Evolutionary conservation across 2,797 vertebrate genomes (phyloP).

Genomic region (Poliocrania exsul): DNA sequence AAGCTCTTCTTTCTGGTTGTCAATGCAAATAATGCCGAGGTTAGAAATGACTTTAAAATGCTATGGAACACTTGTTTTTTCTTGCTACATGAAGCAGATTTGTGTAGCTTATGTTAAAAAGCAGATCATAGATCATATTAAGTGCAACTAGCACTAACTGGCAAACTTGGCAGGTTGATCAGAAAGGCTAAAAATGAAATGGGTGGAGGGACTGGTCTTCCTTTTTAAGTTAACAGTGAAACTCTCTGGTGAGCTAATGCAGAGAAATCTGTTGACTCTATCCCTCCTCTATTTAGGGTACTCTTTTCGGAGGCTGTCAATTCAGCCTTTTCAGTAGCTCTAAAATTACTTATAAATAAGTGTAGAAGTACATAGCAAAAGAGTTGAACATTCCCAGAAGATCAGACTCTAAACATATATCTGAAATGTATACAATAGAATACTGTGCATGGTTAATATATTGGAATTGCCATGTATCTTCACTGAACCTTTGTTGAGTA

Average conservation of each 20-base stretch:
- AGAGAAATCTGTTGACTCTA: background rate
- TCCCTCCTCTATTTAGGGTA: background rate
- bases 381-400: background rate
- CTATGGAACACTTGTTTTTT: background rate
- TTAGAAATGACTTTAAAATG: background rate
- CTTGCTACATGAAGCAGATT: background rate
- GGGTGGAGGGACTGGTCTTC: background rate
- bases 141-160: slow-evolving; percentile 17
- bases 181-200: slow-evolving; percentile 13
- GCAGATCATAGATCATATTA: background rate
- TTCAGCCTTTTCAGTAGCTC: background rate
- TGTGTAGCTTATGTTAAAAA: background rate
- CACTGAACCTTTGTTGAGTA: background rate
- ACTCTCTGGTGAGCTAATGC: background rate
- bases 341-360: background rate
- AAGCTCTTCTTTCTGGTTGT: background rate
- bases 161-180: background rate
- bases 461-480: background rate
- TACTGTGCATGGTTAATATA: too few relatives aligned
- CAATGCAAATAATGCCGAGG: background rate
- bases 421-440: background rate
- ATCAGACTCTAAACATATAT: background rate
- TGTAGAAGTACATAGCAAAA: background rate
- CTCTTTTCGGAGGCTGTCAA: background rate
- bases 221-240: background rate